Percentiles rank a stretch among this genome's conserved stretches.
These are phyloP conservation scores for Pseudochirops corinnae DNA, from an alignment of 2,797 vertebrate genomes.

Conservation along the genomic window DNA sequence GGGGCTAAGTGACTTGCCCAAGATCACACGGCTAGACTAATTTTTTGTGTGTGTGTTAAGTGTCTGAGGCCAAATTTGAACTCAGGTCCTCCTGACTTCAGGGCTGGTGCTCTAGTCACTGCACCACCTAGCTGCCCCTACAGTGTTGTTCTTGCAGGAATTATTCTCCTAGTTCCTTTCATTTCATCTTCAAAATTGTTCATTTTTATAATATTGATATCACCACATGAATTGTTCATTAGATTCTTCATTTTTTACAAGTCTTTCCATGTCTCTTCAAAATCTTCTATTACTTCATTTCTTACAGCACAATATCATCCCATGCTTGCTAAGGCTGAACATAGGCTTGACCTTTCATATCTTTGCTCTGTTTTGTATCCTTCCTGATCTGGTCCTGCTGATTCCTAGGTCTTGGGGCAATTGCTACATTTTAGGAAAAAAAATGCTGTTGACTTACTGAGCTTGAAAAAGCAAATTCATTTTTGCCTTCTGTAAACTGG, in stretches of 20 bases:
- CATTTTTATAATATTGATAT: not conserved
- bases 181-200: not conserved
- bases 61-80: no score
- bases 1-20: no score
- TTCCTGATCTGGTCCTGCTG: not conserved
- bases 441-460: not conserved
- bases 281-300: not conserved
- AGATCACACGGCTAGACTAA: no score
- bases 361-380: not conserved
- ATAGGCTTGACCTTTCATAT: not conserved
- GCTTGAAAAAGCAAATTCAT: conserved; percentile 32
- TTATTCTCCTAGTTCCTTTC: not conserved
- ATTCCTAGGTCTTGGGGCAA: not conserved
- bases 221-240: not conserved
- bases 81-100: no score
- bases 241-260: not conserved
- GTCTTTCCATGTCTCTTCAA: not conserved
- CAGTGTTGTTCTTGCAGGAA: not conserved
- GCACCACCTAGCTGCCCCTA: no score
- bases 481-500: conserved; percentile 40
- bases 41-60: no score
- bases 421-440: not conserved
- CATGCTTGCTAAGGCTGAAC: not conserved
- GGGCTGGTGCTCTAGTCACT: no score
- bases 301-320: not conserved